Base-by-base conservation (phyloP, 2,113 vertebrate genomes). In the Nibea coibor region DNA sequence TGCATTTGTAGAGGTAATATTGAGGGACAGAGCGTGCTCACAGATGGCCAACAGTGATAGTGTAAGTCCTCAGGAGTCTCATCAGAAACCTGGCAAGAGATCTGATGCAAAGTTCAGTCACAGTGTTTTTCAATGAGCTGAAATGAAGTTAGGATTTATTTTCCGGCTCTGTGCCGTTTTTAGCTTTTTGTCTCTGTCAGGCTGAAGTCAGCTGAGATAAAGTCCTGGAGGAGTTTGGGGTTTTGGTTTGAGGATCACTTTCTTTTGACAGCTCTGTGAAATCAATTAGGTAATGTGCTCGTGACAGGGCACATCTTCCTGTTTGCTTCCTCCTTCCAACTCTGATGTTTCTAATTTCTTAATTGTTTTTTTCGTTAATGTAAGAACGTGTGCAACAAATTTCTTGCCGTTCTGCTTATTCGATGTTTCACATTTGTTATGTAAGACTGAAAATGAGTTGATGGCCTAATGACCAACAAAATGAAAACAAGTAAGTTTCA, bases 31-130 rank as follows among this genome's bases (percentile, higher is more conserved):
- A 61, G 24, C 11, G 16, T n/a, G 45, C 54, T 81, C 65, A 28
- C 58, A 28, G 24, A 74, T 88, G 81, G 71, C 47, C 74, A 83
- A 19, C 63, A 0, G 20, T 10, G 82, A 78, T 75, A 53, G 65
- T 10, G 7, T 16, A 64, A 68, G 63, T 62, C 42, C 65, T 75
- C 47, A 31, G 47, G 39, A 65, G 51, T 64, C 75, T 39, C 24
- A 50, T 56, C 35, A 50, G 63, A 72, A 7, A 12, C 48, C 72
- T 87, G 81, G 81, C 81, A 66, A 35, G 54, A 62, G 28, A 70
- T 81, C 58, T 66, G 73, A 78, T 78, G 67, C 51, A 71, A 72
- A 59, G 20, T 22, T 71, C 12, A 47, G 28, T 53, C 12, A 2
- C 43, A n/a, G n/a, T 6, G 12, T 62, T 69, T 62, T 69, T 75